phyloP scores from a whole-genome alignment of 2,888 invertebrate species.

The Molorchus minor region DNA sequence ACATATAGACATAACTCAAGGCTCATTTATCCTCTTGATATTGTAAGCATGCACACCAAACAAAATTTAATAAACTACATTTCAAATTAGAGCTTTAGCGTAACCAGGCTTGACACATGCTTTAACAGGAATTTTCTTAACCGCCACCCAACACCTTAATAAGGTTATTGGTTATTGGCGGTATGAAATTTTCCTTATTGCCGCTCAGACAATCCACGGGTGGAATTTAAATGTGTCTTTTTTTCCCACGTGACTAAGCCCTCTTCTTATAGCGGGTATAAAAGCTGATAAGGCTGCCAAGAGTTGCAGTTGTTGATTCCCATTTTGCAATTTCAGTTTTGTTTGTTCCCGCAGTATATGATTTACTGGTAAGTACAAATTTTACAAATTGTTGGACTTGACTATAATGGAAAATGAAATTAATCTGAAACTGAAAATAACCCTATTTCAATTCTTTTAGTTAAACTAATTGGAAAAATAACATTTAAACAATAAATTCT shows the following conservation, averaged over 20 bases:
- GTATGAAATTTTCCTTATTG: constrained; percentile 37
- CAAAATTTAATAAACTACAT: constrained; percentile 32
- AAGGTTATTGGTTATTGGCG: constrained; percentile 36
- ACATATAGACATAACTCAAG: too few relatives aligned
- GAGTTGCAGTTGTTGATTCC: constrained; percentile 13
- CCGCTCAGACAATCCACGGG: constrained; percentile 31
- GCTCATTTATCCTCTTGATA: constrained; percentile 7
- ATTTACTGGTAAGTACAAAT: constrained; percentile 18
- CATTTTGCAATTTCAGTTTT: constrained; percentile 16
- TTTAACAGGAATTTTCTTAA: constrained; percentile 26
- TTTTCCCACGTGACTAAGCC: constrained; percentile 17
- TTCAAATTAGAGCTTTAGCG: constrained; percentile 20
- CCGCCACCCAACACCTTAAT: constrained; percentile 29
- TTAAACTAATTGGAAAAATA: too few relatives aligned
- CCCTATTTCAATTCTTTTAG: too few relatives aligned
- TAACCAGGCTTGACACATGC: constrained; percentile 28
- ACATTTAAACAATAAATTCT: too few relatives aligned
- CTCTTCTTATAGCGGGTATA: constrained; percentile 27
- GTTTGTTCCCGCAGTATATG: neutral
- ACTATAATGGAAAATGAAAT: too few relatives aligned
- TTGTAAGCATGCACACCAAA: constrained; percentile 6
- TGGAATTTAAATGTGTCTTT: constrained; percentile 37
- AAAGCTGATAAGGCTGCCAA: constrained; percentile 19
- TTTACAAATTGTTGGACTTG: too few relatives aligned
- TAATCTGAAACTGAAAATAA: too few relatives aligned